Percentiles rank a stretch among this genome's conserved stretches.
phyloP scores from a whole-genome alignment of 2,113 vertebrate genomes.

The Menidia beryllina region DNA sequence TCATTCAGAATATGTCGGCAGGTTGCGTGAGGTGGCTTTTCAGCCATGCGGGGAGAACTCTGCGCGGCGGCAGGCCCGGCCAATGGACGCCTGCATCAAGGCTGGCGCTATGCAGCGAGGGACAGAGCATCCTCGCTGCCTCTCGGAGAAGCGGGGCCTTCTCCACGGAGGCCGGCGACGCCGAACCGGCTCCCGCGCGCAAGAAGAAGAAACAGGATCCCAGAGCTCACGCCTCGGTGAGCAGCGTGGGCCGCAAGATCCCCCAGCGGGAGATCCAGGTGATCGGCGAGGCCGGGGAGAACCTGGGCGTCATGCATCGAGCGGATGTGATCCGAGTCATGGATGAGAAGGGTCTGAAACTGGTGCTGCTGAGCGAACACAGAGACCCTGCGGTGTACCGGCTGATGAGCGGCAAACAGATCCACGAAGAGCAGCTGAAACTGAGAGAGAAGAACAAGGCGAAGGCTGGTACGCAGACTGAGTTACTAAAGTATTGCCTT shows the following conservation, averaged over 20 bases:
- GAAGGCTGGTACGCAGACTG: constrained; percentile 78
- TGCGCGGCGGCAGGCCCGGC: background rate
- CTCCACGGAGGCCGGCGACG: constrained; percentile 69
- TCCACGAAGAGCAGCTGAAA: constrained; percentile 87
- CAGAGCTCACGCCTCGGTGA: constrained; percentile 59
- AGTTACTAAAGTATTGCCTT: background rate
- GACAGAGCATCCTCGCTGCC: background rate
- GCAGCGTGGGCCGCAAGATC: constrained; percentile 88
- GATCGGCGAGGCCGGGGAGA: constrained; percentile 83
- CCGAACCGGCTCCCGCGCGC: constrained; percentile 18
- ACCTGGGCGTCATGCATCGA: constrained; percentile 88
- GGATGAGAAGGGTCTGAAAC: constrained; percentile 84
- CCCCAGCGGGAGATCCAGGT: constrained; percentile 82
- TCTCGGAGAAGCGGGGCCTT: constrained; percentile 47
- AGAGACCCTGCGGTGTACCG: constrained; percentile 87
- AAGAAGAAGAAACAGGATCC: constrained; percentile 71
- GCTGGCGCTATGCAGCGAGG: constrained; percentile 1
- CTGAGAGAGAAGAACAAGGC: constrained; percentile 83
- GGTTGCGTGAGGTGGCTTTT: constrained; percentile 69
- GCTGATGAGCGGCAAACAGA: constrained; percentile 91
- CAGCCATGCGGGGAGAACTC: constrained; percentile 19
- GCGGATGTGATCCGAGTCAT: constrained; percentile 85
- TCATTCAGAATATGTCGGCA: constrained; percentile 72
- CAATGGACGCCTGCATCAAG: constrained; percentile 15
- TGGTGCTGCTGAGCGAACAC: constrained; percentile 81